A percentile compares a stretch with the other conserved stretches of the same genome.
Evolutionary conservation across 1,140 invertebrate genomes (phyloP).

Genomic region (Anastrepha ludens): DNA sequence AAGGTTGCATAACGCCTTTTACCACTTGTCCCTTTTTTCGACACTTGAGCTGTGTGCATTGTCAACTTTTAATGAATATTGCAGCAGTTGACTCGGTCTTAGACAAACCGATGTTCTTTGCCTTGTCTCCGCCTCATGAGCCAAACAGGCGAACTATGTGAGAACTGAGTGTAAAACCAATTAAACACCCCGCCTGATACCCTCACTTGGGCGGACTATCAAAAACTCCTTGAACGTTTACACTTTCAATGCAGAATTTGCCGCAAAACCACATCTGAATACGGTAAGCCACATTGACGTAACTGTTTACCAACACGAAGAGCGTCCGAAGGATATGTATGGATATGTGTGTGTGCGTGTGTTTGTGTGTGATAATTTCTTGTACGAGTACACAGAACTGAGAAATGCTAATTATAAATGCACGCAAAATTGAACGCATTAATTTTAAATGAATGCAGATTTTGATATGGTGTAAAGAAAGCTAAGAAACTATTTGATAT

Average conservation of each 20-base stretch:
- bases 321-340: not conserved
- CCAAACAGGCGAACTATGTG: not conserved
- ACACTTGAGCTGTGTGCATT: slow-evolving; percentile 27
- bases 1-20: slow-evolving; percentile 19
- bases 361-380: not conserved
- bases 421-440: slow-evolving; percentile 38
- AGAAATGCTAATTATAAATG: slow-evolving; percentile 36
- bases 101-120: not conserved
- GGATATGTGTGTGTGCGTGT: not conserved
- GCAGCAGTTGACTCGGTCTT: slow-evolving; percentile 38
- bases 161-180: not conserved
- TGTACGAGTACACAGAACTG: not conserved
- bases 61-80: slow-evolving; percentile 51
- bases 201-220: not conserved
- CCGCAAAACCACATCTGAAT: slow-evolving; percentile 25
- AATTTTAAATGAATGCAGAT: slow-evolving; percentile 31
- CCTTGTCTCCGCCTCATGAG: not conserved
- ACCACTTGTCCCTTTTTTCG: slow-evolving; percentile 2
- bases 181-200: not conserved
- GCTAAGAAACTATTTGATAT: slow-evolving; percentile 22
- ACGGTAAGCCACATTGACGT: slow-evolving; percentile 18
- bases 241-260: not conserved
- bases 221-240: not conserved
- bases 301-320: no score
- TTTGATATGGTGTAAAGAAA: not conserved